A percentile compares a stretch with the other conserved stretches of the same genome.
Conservation (phyloP, 2,888 invertebrate genomes). For the Noctua comes region DNA sequence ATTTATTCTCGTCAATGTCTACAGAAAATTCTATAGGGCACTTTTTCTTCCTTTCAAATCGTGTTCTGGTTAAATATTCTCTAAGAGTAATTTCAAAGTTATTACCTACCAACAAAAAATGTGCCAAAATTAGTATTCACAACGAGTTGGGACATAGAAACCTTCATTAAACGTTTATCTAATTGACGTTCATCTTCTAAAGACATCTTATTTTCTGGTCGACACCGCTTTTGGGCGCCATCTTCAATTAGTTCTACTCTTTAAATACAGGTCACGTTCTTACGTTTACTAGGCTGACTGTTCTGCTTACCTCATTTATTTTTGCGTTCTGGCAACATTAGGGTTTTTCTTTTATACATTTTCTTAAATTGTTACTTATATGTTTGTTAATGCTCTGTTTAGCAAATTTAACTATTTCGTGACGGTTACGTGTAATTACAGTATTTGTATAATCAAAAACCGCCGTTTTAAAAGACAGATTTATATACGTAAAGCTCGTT, state of each 20-base stretch:
- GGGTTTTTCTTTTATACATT: not conserved
- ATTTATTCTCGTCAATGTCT: not conserved
- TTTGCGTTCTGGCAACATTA: slow-evolving; percentile 34
- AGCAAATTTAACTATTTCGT: not conserved
- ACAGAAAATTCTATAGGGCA: not conserved
- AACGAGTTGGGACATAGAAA: slow-evolving; percentile 26
- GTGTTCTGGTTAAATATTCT: not conserved
- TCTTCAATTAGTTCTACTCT: slow-evolving; percentile 18
- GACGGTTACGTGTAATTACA: not conserved
- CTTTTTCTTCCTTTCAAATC: not conserved
- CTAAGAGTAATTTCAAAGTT: not conserved
- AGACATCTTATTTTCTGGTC: slow-evolving; percentile 37
- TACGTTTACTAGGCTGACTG: slow-evolving; percentile 18
- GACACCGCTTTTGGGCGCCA: too few species aligned
- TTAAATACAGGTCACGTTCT: slow-evolving; percentile 45
- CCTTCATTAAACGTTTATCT: slow-evolving; percentile 32
- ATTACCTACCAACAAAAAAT: slow-evolving; percentile 4
- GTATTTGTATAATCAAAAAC: not conserved
- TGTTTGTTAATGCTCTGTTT: not conserved
- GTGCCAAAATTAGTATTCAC: slow-evolving; percentile 29
- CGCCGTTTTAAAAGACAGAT: not conserved
- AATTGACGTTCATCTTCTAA: not conserved
- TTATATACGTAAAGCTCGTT: not conserved
- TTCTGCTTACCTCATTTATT: slow-evolving; percentile 24
- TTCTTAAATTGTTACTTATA: not conserved